Conservation (phyloP, 1,140 invertebrate genomes). For the Heliconius himera region DNA sequence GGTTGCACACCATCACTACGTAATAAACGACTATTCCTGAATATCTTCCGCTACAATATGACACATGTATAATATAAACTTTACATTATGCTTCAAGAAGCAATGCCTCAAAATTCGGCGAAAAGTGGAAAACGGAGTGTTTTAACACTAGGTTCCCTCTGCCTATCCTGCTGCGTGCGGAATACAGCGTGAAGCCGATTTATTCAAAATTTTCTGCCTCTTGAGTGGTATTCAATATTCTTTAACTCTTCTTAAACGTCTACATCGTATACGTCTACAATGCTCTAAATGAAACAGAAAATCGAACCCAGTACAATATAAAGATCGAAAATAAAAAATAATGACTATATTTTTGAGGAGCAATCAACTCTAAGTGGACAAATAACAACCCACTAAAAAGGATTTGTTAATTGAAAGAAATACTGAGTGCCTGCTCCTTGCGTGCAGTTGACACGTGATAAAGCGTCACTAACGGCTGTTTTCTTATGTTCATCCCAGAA, state of each 20-base stretch:
- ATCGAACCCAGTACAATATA: too few species aligned
- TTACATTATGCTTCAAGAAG: too few species aligned
- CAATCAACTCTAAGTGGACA: background rate
- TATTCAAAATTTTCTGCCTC: too few species aligned
- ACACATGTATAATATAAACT: too few species aligned
- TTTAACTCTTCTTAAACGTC: too few species aligned
- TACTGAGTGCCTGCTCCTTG: background rate
- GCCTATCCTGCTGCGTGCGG: background rate
- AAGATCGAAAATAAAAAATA: too few species aligned
- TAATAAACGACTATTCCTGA: background rate
- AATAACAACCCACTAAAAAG: background rate
- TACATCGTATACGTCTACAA: too few species aligned
- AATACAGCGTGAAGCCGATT: background rate
- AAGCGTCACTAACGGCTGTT: background rate
- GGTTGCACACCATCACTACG: background rate
- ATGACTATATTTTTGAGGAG: background rate
- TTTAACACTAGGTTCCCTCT: background rate
- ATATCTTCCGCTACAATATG: too few species aligned
- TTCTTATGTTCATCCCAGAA: background rate
- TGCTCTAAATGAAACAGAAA: too few species aligned
- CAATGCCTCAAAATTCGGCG: background rate
- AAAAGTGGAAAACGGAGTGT: background rate
- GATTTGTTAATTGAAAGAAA: background rate
- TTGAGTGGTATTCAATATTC: too few species aligned
- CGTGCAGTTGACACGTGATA: background rate